Percentiles rank a stretch among this genome's conserved stretches.
Conservation (phyloP, 2,113 vertebrate genomes). For the Montifringilla adamsi region DNA sequence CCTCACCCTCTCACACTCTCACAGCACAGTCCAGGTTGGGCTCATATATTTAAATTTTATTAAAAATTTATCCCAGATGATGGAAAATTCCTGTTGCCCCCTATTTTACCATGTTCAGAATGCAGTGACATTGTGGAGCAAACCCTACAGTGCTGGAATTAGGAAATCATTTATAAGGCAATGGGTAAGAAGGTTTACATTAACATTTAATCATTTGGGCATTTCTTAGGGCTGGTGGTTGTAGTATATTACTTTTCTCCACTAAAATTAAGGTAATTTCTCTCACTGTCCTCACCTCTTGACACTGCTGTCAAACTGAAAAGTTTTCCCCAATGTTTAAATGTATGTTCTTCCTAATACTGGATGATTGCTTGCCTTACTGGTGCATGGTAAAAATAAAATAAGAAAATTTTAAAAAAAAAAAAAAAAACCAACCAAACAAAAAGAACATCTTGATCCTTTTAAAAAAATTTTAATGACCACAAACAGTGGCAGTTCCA, state of each 20-base stretch:
- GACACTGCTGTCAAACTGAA: not conserved
- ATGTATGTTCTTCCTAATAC: not conserved
- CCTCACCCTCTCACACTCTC: not conserved
- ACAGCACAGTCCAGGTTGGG: not conserved
- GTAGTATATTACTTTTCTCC: not conserved
- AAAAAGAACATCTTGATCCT: not conserved
- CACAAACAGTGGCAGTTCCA: not conserved
- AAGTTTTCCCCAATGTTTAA: not conserved
- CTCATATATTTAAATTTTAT: not conserved
- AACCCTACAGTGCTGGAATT: not conserved
- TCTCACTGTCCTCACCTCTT: not conserved
- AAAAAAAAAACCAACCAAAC: not conserved
- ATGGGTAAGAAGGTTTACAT: not conserved
- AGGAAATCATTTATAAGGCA: not conserved
- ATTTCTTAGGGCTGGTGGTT: not conserved
- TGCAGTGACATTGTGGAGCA: not conserved
- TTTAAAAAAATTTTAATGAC: not conserved
- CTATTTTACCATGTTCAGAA: fast-evolving
- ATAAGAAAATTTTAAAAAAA: too few relatives aligned
- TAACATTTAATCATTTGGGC: not conserved
- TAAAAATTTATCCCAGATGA: not conserved
- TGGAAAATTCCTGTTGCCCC: not conserved
- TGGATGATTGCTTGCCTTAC: not conserved
- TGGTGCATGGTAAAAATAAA: not conserved
- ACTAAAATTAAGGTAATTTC: not conserved